Evolutionary conservation across 2,888 invertebrate genomes (phyloP).

Genomic region (Apeira syringaria): DNA sequence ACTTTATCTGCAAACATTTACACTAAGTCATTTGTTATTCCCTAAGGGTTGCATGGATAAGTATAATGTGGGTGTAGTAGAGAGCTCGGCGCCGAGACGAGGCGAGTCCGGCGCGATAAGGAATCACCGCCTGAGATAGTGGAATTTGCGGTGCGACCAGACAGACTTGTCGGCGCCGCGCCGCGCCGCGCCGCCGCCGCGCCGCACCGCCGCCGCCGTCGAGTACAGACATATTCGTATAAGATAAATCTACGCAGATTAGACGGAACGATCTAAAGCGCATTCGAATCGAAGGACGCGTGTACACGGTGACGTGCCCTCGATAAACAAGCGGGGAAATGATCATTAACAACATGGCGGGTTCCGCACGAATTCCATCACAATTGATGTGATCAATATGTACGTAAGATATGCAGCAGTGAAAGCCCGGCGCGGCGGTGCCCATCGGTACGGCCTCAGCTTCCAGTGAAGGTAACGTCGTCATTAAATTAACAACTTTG

Average conservation of each 20-base stretch:
- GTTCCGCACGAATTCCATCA: conserved; percentile 14
- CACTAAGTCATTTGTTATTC: conserved; percentile 17
- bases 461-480: too few species aligned
- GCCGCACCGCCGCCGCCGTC: conserved; percentile 61
- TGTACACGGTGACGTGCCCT: too few species aligned
- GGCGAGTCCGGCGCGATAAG: conserved; percentile 41
- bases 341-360: too few species aligned
- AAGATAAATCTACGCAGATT: conserved; percentile 52
- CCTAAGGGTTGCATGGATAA: conserved; percentile 20
- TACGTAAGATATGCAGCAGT: too few species aligned
- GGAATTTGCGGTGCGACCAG: conserved; percentile 38
- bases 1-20: too few species aligned
- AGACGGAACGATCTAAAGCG: conserved; percentile 40
- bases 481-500: too few species aligned
- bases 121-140: conserved; percentile 34
- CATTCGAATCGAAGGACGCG: conserved; percentile 34
- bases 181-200: conserved; percentile 35
- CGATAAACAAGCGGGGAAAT: conserved; percentile 12
- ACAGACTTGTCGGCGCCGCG: conserved; percentile 62
- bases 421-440: too few species aligned
- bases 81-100: conserved; percentile 23
- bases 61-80: conserved; percentile 14
- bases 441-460: too few species aligned
- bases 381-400: too few species aligned
- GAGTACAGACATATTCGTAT: conserved; percentile 53